Evolutionary conservation across 2,797 vertebrate species (phyloP).

Genomic region (Coluber constrictor): DNA sequence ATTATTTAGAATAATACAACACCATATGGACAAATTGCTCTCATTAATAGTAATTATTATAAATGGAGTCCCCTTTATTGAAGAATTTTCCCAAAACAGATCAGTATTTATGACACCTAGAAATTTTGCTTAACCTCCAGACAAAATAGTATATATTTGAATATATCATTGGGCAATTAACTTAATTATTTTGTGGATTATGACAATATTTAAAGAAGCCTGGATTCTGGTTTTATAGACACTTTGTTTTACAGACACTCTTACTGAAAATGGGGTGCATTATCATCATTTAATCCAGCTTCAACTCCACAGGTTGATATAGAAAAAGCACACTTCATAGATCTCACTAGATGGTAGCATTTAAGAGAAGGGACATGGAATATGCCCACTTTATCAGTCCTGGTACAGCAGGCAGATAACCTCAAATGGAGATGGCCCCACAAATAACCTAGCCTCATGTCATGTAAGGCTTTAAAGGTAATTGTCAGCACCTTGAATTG

Average conservation of each 20-base stretch:
- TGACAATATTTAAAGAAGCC: background rate
- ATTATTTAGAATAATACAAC: background rate
- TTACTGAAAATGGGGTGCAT: background rate
- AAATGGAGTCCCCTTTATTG: background rate
- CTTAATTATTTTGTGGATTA: background rate
- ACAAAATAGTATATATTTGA: background rate
- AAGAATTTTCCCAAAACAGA: background rate
- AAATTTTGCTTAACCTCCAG: background rate
- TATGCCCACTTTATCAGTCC: background rate
- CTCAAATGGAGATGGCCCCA: background rate
- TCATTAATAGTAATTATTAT: background rate
- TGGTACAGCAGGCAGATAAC: background rate
- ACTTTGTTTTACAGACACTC: background rate
- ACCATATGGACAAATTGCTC: background rate
- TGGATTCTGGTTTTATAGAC: background rate
- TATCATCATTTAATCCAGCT: background rate
- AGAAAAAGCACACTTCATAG: background rate
- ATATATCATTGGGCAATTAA: background rate
- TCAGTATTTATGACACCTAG: background rate
- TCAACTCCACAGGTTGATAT: background rate
- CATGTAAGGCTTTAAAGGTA: background rate
- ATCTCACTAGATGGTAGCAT: background rate
- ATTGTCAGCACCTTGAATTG: background rate
- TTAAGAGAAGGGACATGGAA: background rate
- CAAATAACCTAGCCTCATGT: background rate